Percentiles rank a stretch among this genome's conserved stretches.
Evolutionary conservation across 1,140 invertebrate genomes (phyloP).

Genomic region (Drosophila nebulosa): DNA sequence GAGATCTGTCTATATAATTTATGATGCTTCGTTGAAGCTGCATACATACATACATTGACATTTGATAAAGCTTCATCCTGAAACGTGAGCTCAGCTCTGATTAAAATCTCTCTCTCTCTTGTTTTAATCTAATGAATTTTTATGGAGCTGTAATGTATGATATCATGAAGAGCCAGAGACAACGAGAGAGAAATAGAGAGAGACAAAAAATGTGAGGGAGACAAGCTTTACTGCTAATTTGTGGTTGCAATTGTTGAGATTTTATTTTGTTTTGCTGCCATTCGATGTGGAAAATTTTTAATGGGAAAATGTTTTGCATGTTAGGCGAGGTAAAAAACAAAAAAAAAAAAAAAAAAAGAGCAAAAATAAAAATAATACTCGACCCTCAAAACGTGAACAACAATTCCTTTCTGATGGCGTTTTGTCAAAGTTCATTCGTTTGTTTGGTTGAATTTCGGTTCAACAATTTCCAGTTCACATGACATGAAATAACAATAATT

Average conservation of each 20-base stretch:
- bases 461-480: slow-evolving; percentile 35
- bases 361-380: neutral
- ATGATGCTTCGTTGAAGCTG: neutral
- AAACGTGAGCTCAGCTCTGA: slow-evolving; percentile 1
- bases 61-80: neutral
- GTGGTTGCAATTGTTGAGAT: slow-evolving; percentile 4
- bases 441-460: neutral
- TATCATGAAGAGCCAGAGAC: neutral
- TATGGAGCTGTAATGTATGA: neutral
- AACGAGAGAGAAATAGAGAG: neutral
- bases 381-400: neutral
- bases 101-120: neutral
- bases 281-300: slow-evolving; percentile 7
- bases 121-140: slow-evolving; percentile 9
- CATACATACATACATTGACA: neutral
- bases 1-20: slow-evolving; percentile 7
- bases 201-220: too few species aligned
- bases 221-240: slow-evolving; percentile 1
- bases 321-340: neutral
- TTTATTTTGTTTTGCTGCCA: neutral
- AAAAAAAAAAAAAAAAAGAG: neutral
- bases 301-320: slow-evolving; percentile 7
- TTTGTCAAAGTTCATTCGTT: neutral
- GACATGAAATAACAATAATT: slow-evolving; percentile 16
- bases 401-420: neutral